Percentiles rank a stretch among this genome's conserved stretches.
These are phyloP conservation scores for Drosophila setosimentum DNA, from an alignment of 2,888 invertebrate genomes.

Conservation along the genomic window DNA sequence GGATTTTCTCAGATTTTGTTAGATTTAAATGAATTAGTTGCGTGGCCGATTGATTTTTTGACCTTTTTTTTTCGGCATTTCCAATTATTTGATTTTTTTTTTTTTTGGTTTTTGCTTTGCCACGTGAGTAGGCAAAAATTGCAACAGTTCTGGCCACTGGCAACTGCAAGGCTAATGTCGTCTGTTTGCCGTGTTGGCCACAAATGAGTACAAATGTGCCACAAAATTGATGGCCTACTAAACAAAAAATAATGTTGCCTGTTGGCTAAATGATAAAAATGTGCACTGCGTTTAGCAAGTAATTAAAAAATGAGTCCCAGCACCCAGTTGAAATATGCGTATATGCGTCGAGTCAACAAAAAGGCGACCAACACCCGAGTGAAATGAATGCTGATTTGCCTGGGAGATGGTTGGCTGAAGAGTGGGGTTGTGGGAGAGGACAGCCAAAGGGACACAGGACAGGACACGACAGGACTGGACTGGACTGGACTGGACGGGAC, in stretches of 20 bases:
- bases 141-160: slow-evolving; percentile 29
- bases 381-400: slow-evolving; percentile 1
- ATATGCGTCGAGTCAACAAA: slow-evolving; percentile 58
- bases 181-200: neutral
- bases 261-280: slow-evolving; percentile 55
- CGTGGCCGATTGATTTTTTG: slow-evolving; percentile 86
- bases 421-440: neutral
- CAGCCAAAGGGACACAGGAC: slow-evolving; percentile 1
- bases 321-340: slow-evolving; percentile 38
- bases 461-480: slow-evolving; percentile 16
- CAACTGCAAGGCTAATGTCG: slow-evolving; percentile 7
- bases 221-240: slow-evolving; percentile 46
- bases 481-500: no score
- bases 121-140: slow-evolving; percentile 49
- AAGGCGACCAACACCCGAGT: slow-evolving; percentile 37
- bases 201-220: slow-evolving; percentile 67
- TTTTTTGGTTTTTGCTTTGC: slow-evolving; percentile 23
- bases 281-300: slow-evolving; percentile 70
- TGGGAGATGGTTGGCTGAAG: slow-evolving; percentile 18
- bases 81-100: slow-evolving; percentile 14
- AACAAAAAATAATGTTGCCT: slow-evolving; percentile 51
- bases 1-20: slow-evolving; percentile 86
- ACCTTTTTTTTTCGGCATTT: slow-evolving; percentile 80
- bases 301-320: slow-evolving; percentile 67
- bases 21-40: slow-evolving; percentile 86